Base-by-base conservation (phyloP, 2,888 invertebrate genomes). In the Idaea aversata region DNA sequence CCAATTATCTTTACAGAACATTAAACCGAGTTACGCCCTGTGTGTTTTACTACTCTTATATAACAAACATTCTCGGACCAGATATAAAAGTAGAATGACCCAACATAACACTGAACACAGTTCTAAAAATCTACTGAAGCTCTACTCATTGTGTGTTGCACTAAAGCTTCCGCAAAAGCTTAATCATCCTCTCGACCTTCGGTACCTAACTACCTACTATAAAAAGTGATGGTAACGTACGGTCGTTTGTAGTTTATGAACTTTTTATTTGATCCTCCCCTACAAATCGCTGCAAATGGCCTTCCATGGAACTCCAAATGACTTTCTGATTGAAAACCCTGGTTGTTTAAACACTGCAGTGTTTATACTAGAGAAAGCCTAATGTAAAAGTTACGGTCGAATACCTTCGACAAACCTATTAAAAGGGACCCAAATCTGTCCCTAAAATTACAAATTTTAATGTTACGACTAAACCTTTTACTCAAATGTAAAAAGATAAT, bases 281-380 rank as follows among this genome's bases (percentile, higher is more conserved):
- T 68, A 68, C 67, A 66, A 71, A 70, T 70, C 69, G 69, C 64
- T 67, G 66, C 66, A 71, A 70, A 70, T 67, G 69, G 67, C 67
- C 67, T 61, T 67, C 71, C 69, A 68, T 70, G 65, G 67, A 62
- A 67, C 74, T 70, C 71, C 71, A 80, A 83, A 82, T 78, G 81
- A 77, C 73, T 78, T 82, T 82, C 77, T 82, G 82, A 82, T 82
- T 83, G 75, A 75, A 75, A 77, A 76, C 74, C 72, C 75, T 73
- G 68, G 68, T 67, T 66, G 64, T 70, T 67, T 67, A 68, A 63
- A 65, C 69, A 70, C 69, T 75, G 70, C 74, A 73, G 75, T 75
- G 76, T 77, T 77, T 78, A 77, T 75, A 74, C 73, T 75, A 70
- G 71, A 75, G 71, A 72, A 74, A 71, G 67, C 68, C 67, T 74